These are phyloP conservation scores for Physocephala rufipes DNA, from an alignment of 2,888 invertebrate species.

Conservation along the genomic window DNA sequence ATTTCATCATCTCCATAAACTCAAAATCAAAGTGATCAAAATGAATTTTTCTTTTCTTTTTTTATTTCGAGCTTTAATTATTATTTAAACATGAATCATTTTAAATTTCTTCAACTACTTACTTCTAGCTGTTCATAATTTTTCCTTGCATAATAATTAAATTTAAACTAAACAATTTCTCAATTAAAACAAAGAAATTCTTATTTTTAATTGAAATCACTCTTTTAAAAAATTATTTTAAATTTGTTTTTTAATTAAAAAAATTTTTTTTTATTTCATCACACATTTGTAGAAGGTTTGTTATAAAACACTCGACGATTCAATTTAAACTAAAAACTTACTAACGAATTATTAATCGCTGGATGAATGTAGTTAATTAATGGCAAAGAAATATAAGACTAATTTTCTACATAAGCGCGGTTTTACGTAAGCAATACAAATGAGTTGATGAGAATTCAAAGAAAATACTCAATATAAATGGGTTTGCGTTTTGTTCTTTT, in stretches of 20 bases:
- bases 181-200: not conserved
- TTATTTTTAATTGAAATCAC: too few species aligned
- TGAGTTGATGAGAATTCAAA: slow-evolving; percentile 19
- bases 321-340: slow-evolving; percentile 19
- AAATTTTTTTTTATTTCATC: not conserved
- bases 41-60: too few species aligned
- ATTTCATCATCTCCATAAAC: too few species aligned
- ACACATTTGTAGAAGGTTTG: not conserved
- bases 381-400: slow-evolving; percentile 11
- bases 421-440: not conserved
- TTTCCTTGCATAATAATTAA: not conserved
- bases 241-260: too few species aligned
- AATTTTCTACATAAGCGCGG: not conserved
- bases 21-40: too few species aligned
- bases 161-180: not conserved
- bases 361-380: slow-evolving; percentile 9
- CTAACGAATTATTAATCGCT: not conserved
- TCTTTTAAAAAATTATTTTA: too few species aligned
- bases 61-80: too few species aligned
- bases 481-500: too few species aligned
- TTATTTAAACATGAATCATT: too few species aligned
- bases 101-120: too few species aligned
- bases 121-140: not conserved
- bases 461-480: slow-evolving; percentile 14
- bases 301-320: slow-evolving; percentile 18